Percentiles rank a stretch among this genome's conserved stretches.
These are phyloP conservation scores for Chamaetylas fuelleborni DNA, from an alignment of 2,113 vertebrate species.

Conservation along the genomic window DNA sequence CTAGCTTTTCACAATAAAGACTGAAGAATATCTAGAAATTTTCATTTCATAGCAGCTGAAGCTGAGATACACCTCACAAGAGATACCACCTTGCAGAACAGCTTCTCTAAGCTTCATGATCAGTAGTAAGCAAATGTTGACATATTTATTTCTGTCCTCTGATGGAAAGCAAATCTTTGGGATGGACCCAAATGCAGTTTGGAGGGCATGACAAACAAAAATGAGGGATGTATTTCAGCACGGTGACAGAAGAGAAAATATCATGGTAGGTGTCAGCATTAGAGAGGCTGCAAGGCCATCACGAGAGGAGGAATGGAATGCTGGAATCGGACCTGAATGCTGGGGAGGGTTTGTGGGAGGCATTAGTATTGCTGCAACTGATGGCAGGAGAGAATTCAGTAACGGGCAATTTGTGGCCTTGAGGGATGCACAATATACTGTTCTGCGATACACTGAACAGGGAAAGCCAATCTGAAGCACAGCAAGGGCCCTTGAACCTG, in stretches of 20 bases:
- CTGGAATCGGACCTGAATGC: background rate
- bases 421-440: background rate
- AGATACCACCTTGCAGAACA: background rate
- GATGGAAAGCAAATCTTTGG: background rate
- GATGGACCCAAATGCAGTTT: background rate
- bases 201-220: background rate
- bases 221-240: fast-evolving
- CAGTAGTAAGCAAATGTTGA: background rate
- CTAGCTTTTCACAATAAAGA: background rate
- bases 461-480: background rate
- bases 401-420: background rate
- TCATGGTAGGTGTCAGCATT: fast-evolving
- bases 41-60: background rate
- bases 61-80: background rate
- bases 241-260: fast-evolving
- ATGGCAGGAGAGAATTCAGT: background rate
- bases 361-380: background rate
- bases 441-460: fast-evolving
- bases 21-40: background rate
- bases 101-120: background rate
- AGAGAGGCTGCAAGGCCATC: background rate
- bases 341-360: background rate
- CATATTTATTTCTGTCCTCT: background rate
- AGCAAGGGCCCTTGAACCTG: background rate
- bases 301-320: fast-evolving